These are phyloP conservation scores for Perca flavescens DNA, from an alignment of 2,113 vertebrate species.

Conservation along the genomic window DNA sequence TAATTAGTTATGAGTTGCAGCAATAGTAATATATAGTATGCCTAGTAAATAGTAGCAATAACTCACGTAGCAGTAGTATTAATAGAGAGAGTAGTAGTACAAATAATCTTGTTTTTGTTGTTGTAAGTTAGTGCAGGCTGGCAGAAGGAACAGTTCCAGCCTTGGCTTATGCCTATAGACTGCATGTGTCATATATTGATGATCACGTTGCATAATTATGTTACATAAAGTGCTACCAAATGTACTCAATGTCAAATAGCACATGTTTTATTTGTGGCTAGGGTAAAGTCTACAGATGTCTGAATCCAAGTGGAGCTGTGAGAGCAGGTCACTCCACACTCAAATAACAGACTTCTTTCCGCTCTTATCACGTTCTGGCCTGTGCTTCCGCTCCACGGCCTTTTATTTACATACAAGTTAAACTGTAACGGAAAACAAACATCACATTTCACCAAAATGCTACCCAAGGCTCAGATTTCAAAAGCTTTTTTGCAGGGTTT, in stretches of 20 bases:
- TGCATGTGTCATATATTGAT: neutral
- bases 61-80: neutral
- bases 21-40: neutral
- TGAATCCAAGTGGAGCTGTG: constrained; percentile 38
- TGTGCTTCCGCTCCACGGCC: constrained; percentile 56
- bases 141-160: neutral
- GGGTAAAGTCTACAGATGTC: constrained; percentile 74
- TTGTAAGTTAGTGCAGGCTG: neutral
- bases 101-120: neutral
- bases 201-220: constrained; percentile 46
- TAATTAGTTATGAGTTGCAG: neutral
- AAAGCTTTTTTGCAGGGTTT: neutral
- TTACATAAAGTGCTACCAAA: constrained; percentile 57
- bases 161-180: neutral
- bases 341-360: constrained; percentile 72
- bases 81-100: neutral
- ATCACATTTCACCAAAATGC: constrained; percentile 68
- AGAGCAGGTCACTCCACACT: constrained; percentile 63
- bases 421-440: constrained; percentile 79
- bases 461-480: neutral
- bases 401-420: constrained; percentile 70
- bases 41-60: neutral
- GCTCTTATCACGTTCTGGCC: constrained; percentile 68
- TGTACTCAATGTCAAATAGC: constrained; percentile 31
- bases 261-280: constrained; percentile 68